phyloP scores from a whole-genome alignment of 2,888 invertebrate species.

The Desoria tigrina region DNA sequence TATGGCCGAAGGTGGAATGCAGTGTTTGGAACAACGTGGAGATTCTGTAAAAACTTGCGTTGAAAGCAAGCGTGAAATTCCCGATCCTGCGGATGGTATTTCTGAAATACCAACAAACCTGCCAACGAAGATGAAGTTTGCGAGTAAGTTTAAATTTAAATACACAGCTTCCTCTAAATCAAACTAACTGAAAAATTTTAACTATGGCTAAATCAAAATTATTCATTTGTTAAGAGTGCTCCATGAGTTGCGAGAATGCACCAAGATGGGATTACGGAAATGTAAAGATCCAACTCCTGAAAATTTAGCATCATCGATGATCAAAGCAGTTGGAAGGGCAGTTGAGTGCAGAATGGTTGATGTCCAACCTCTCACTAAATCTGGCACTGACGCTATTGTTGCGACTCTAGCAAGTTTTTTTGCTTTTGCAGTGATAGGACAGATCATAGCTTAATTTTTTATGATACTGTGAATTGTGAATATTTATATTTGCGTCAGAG shows the following conservation, averaged over 20 bases:
- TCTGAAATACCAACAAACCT: too few species aligned
- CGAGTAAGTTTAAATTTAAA: constrained; percentile 29
- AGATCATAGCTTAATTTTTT: not conserved
- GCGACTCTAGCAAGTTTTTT: not conserved
- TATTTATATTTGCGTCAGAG: too few species aligned
- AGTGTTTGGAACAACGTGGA: constrained; percentile 47
- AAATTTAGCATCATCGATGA: constrained; percentile 50
- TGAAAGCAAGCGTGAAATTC: constrained; percentile 29
- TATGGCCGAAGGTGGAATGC: constrained; percentile 49
- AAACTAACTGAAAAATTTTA: too few species aligned
- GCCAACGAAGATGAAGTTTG: constrained; percentile 37
- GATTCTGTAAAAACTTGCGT: constrained; percentile 48
- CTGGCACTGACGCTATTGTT: not conserved
- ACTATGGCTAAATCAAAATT: too few species aligned
- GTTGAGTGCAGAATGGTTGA: constrained; percentile 41
- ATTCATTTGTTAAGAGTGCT: too few species aligned
- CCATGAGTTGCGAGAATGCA: constrained; percentile 46
- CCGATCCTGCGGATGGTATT: not conserved
- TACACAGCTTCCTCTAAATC: too few species aligned
- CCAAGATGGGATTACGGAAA: constrained; percentile 34
- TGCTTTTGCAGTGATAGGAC: not conserved
- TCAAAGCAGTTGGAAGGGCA: constrained; percentile 42
- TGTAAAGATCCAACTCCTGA: constrained; percentile 51
- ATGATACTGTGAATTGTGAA: too few species aligned
- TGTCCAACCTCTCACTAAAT: not conserved